phyloP scores from a whole-genome alignment of 2,113 vertebrate species.

The Chaetops frenatus region DNA sequence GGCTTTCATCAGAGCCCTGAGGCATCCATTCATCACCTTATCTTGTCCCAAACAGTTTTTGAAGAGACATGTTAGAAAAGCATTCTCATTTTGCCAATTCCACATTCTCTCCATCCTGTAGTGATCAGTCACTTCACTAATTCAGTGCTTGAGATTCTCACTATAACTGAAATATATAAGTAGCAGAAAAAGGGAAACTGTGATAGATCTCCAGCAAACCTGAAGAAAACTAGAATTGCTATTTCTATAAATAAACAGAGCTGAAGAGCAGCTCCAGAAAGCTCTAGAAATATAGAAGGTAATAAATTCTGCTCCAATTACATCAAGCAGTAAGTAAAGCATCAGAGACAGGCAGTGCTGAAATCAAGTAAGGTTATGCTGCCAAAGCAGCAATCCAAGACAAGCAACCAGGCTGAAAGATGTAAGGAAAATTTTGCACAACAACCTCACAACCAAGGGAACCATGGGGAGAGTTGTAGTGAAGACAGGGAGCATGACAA shows the following conservation, averaged over 20 bases:
- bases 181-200: background rate
- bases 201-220: background rate
- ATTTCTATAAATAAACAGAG: background rate
- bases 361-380: background rate
- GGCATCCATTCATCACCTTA: slow-evolving; percentile 19
- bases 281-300: background rate
- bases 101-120: background rate
- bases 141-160: background rate
- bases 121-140: background rate
- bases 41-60: slow-evolving; percentile 20
- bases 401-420: background rate
- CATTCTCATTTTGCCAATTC: background rate
- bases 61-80: background rate
- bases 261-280: background rate
- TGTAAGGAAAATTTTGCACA: fast-evolving
- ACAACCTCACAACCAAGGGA: background rate
- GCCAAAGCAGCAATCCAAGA: background rate
- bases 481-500: background rate
- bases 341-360: background rate
- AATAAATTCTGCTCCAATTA: background rate
- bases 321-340: background rate
- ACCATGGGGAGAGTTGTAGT: background rate
- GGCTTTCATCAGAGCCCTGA: slow-evolving; percentile 39
- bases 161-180: background rate
- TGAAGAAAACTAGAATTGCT: background rate